Evolutionary conservation across 2,888 invertebrate species (phyloP).

Genomic region (Petrolisthes manimaculis): DNA sequence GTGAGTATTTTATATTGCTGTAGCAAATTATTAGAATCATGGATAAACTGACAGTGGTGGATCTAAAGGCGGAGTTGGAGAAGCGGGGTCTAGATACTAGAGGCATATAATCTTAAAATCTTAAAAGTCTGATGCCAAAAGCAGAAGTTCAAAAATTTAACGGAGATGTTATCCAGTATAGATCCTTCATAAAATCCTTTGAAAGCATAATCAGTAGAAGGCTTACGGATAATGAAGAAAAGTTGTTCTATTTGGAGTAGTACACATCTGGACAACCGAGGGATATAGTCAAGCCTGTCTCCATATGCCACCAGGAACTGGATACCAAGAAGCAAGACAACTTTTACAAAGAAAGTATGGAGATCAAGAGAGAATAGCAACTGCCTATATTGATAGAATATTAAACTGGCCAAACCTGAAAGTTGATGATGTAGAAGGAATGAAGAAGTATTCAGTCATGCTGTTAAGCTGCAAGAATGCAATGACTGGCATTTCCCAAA

Average conservation of each 20-base stretch:
- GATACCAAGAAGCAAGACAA: constrained; percentile 2
- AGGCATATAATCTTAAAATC: background rate
- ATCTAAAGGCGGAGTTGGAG: background rate
- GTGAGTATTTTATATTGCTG: background rate
- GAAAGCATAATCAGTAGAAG: background rate
- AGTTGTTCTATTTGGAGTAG: constrained; percentile 5
- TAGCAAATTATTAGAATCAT: background rate
- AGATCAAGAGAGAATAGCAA: background rate
- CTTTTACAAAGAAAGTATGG: constrained; percentile 22
- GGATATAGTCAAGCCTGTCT: background rate
- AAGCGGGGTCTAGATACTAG: constrained; percentile 1
- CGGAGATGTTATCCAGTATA: constrained; percentile 19
- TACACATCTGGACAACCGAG: constrained; percentile 11
- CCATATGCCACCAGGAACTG: constrained; percentile 2
- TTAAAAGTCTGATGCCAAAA: background rate
- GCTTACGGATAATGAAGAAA: constrained; percentile 2
- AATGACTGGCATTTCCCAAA: background rate
- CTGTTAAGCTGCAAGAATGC: background rate
- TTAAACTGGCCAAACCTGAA: background rate
- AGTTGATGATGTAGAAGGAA: constrained; percentile 1
- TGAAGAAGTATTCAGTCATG: background rate
- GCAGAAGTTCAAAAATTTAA: background rate
- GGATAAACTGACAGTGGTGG: background rate
- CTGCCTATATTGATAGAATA: constrained; percentile 13
- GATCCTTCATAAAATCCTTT: constrained; percentile 5